Percentiles rank a stretch among this genome's conserved stretches.
These are phyloP conservation scores for Folsomia candida DNA, from an alignment of 2,888 invertebrate species.

Conservation along the genomic window DNA sequence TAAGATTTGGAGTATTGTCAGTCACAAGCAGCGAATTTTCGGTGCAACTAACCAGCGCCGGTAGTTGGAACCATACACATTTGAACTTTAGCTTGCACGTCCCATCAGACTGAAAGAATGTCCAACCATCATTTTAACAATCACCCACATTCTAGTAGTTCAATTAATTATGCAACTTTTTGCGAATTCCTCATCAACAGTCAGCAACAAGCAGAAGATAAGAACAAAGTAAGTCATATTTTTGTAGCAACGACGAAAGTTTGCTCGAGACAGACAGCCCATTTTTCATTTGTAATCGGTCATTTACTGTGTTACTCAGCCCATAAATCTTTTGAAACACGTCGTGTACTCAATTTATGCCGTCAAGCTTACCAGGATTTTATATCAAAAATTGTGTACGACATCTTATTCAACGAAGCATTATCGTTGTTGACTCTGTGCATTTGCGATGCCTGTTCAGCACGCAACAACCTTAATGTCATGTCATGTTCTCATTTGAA, in stretches of 20 bases:
- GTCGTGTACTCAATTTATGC: conserved; percentile 1
- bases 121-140: no score
- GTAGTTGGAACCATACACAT: conserved; percentile 47
- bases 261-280: conserved; percentile 5
- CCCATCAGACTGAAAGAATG: conserved; percentile 37
- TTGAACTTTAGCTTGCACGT: conserved; percentile 43
- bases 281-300: conserved; percentile 19
- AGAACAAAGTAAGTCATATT: no score
- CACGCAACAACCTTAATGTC: background rate
- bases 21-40: conserved; percentile 44
- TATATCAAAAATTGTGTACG: background rate
- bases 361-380: background rate
- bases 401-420: background rate
- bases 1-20: conserved; percentile 30
- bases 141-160: no score
- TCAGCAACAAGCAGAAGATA: no score
- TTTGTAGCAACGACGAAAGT: no score
- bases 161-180: no score
- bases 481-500: background rate
- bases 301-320: conserved; percentile 2
- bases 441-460: background rate
- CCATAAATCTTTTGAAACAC: conserved; percentile 7
- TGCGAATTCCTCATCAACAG: no score
- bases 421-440: background rate
- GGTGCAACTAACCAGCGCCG: conserved; percentile 45